phyloP scores from a whole-genome alignment of 1,140 invertebrate genomes.

The Propsilocerus akamusi region DNA sequence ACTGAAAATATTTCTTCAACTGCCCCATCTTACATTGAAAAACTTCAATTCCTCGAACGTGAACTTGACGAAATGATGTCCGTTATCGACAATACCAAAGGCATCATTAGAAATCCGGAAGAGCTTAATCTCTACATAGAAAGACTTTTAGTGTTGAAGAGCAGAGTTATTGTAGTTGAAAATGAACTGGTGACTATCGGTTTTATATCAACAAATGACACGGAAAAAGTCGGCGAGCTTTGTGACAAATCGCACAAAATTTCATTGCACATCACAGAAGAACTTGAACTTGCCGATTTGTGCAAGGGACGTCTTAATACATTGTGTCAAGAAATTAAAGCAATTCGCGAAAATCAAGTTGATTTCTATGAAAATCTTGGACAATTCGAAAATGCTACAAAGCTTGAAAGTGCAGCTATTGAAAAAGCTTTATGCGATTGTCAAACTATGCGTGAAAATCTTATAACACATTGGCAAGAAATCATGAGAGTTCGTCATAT shows the following conservation, averaged over 20 bases:
- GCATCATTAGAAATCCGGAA: constrained; percentile 60
- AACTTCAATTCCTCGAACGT: constrained; percentile 47
- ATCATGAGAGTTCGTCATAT: constrained; percentile 50
- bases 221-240: constrained; percentile 50
- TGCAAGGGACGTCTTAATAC: constrained; percentile 48
- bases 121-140: constrained; percentile 63
- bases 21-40: constrained; percentile 47
- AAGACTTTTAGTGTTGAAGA: constrained; percentile 50
- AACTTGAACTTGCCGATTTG: constrained; percentile 47
- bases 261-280: constrained; percentile 47
- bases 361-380: constrained; percentile 40
- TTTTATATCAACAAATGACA: constrained; percentile 46
- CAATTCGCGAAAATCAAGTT: constrained; percentile 42
- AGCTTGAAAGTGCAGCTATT: constrained; percentile 47
- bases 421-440: constrained; percentile 47
- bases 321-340: constrained; percentile 43
- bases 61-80: constrained; percentile 48
- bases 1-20: constrained; percentile 46
- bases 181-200: constrained; percentile 57
- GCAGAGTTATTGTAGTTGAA: constrained; percentile 51
- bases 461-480: constrained; percentile 50
- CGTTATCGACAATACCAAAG: constrained; percentile 45
- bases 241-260: constrained; percentile 44
- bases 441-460: constrained; percentile 38
- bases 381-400: constrained; percentile 47